phyloP scores from a whole-genome alignment of 1,140 invertebrate genomes.

The Episyrphus balteatus region DNA sequence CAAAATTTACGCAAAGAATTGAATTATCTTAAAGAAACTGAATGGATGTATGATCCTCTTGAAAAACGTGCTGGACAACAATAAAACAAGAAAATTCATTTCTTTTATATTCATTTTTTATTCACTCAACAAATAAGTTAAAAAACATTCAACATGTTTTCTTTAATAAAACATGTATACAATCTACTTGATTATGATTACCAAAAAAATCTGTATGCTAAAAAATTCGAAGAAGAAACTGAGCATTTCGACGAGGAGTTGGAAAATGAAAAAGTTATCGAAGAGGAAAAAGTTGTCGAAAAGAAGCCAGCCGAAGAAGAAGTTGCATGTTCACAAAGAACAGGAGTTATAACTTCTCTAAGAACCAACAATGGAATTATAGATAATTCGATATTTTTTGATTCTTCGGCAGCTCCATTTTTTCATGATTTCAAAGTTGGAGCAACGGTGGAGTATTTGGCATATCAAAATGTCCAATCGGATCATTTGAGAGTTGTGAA shows the following conservation, averaged over 20 bases:
- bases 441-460: slow-evolving; percentile 17
- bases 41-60: slow-evolving; percentile 53
- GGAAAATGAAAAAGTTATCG: slow-evolving; percentile 19
- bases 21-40: slow-evolving; percentile 52
- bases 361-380: slow-evolving; percentile 11
- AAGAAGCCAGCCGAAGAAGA: background rate
- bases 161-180: background rate
- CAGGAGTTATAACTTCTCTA: slow-evolving; percentile 17
- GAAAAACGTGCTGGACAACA: slow-evolving; percentile 20
- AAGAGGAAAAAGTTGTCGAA: slow-evolving; percentile 13
- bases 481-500: slow-evolving; percentile 12
- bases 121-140: background rate
- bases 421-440: slow-evolving; percentile 12
- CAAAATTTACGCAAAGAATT: slow-evolving; percentile 52
- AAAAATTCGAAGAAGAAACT: slow-evolving; percentile 34
- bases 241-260: slow-evolving; percentile 27
- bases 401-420: slow-evolving; percentile 2
- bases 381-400: slow-evolving; percentile 13
- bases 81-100: slow-evolving; percentile 5
- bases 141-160: slow-evolving; percentile 3
- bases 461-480: slow-evolving; percentile 2
- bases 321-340: slow-evolving; percentile 2
- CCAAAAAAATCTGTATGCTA: slow-evolving; percentile 16
- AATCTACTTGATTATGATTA: slow-evolving; percentile 5
- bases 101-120: background rate